These are phyloP conservation scores for Oreochromis spilurus DNA, from an alignment of 2,113 vertebrate species.

Conservation along the genomic window DNA sequence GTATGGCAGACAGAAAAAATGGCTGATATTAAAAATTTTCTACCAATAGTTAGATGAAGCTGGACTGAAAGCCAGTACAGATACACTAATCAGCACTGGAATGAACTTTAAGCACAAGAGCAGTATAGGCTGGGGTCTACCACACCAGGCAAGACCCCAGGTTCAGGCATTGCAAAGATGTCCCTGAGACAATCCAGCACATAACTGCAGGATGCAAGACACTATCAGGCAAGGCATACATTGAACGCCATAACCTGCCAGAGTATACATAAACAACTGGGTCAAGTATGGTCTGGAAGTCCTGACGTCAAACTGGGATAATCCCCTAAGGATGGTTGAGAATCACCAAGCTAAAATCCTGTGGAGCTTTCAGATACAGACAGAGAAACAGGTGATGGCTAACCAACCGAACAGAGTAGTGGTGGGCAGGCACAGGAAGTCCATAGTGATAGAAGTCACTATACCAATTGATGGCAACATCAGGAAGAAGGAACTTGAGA, in stretches of 20 bases:
- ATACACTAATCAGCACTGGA: not conserved
- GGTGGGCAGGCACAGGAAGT: not conserved
- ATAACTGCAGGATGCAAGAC: not conserved
- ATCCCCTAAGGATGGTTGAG: not conserved
- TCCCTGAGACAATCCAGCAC: not conserved
- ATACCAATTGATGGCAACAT: not conserved
- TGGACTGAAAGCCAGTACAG: not conserved
- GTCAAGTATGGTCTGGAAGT: not conserved
- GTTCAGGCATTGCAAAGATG: not conserved
- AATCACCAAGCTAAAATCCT: not conserved
- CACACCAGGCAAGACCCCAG: not conserved
- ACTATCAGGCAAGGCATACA: not conserved
- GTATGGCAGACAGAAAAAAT: not conserved
- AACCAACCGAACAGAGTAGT: not conserved
- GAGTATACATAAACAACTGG: not conserved
- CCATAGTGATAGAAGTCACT: not conserved
- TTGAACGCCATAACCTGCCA: not conserved
- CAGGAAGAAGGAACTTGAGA: not conserved
- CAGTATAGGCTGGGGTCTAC: not conserved
- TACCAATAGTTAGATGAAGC: not conserved
- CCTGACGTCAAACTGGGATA: not conserved
- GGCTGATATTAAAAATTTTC: fast-evolving
- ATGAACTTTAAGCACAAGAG: not conserved
- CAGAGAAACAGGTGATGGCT: not conserved
- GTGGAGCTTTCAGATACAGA: not conserved